Percentiles rank a stretch among this genome's conserved stretches.
Conservation (phyloP, 1,140 invertebrate genomes). For the Habropoda laboriosa region DNA sequence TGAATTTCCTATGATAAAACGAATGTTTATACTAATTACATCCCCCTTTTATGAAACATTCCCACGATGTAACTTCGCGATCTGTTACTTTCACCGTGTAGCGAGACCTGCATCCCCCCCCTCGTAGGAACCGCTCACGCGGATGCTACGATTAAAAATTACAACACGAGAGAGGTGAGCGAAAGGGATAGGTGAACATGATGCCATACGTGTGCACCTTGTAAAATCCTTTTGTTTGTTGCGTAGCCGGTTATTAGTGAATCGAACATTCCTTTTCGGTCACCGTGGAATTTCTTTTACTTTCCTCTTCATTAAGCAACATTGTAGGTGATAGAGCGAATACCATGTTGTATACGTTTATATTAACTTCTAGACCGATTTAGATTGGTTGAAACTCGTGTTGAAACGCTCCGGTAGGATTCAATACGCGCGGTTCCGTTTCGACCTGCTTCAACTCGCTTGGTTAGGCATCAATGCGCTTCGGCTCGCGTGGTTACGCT, state of each 20-base stretch:
- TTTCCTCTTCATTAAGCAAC: background rate
- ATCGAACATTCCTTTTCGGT: slow-evolving; percentile 39
- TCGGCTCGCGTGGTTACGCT: background rate
- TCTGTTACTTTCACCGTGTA: slow-evolving; percentile 37
- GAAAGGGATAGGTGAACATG: slow-evolving; percentile 25
- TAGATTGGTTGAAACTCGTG: too few species aligned
- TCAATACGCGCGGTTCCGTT: too few species aligned
- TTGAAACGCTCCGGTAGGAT: too few species aligned
- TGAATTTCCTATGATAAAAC: too few species aligned
- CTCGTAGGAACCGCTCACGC: slow-evolving; percentile 2
- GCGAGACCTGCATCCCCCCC: background rate
- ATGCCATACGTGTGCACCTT: slow-evolving; percentile 11
- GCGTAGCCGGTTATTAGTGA: slow-evolving; percentile 17
- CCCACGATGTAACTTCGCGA: background rate
- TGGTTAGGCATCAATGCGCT: background rate
- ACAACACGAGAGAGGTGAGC: background rate
- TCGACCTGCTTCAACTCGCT: background rate
- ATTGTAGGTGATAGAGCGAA: background rate
- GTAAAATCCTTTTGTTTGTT: slow-evolving; percentile 38
- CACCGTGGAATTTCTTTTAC: background rate
- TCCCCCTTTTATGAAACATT: background rate
- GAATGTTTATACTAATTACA: background rate
- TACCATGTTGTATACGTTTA: background rate
- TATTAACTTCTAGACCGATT: too few species aligned
- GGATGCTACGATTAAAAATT: slow-evolving; percentile 35